Conservation (phyloP, 2,888 invertebrate species). For the Erebia aethiops region DNA sequence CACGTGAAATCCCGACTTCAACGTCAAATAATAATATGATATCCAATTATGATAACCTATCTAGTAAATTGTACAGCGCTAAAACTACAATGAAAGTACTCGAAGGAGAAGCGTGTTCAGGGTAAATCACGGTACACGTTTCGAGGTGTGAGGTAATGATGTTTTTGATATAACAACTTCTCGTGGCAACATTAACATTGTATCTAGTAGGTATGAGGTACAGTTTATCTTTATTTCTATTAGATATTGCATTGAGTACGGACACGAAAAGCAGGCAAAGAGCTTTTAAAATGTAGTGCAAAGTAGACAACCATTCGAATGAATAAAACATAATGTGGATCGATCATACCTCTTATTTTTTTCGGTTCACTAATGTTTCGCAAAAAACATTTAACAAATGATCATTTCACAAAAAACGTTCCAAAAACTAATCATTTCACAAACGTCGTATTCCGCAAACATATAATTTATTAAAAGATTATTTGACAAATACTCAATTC, state of each 20-base stretch:
- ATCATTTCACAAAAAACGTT: too few relatives aligned
- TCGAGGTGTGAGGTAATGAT: constrained; percentile 27
- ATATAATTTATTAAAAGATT: too few relatives aligned
- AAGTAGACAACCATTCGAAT: too few relatives aligned
- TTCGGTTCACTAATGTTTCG: too few relatives aligned
- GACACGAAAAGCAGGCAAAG: too few relatives aligned
- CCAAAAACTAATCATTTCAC: too few relatives aligned
- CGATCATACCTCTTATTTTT: too few relatives aligned
- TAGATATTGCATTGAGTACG: background rate
- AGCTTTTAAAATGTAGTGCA: too few relatives aligned
- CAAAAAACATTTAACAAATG: too few relatives aligned
- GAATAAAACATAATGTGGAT: too few relatives aligned
- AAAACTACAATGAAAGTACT: constrained; percentile 35
- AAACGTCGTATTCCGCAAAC: too few relatives aligned
- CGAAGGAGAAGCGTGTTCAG: constrained; percentile 9
- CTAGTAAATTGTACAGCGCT: constrained; percentile 38
- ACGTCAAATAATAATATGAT: constrained; percentile 34
- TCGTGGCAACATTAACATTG: background rate
- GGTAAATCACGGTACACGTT: constrained; percentile 32
- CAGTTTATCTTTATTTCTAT: background rate
- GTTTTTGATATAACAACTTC: constrained; percentile 7
- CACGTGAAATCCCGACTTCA: constrained; percentile 16
- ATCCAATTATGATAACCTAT: constrained; percentile 39
- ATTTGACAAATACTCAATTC: too few relatives aligned
- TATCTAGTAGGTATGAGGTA: background rate